Percentiles rank a stretch among this genome's conserved stretches.
phyloP scores from a whole-genome alignment of 2,888 invertebrate genomes.

The Lordiphosa andalusiaca region DNA sequence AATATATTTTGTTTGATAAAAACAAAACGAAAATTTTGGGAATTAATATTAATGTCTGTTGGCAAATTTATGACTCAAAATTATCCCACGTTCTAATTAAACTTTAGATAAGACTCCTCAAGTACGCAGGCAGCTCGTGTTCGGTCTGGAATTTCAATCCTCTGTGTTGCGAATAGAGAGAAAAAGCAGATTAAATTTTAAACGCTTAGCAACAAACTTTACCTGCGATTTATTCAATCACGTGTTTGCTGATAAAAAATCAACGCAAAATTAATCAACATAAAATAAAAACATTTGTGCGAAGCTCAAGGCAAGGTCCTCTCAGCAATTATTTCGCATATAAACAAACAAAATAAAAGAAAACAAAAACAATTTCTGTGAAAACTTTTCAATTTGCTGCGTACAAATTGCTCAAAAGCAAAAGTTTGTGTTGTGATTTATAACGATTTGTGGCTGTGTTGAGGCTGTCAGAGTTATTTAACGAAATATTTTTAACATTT shows the following conservation, averaged over 20 bases:
- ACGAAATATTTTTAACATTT: conserved; percentile 4
- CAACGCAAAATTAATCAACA: conserved; percentile 31
- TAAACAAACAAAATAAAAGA: conserved; percentile 35
- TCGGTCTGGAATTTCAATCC: conserved; percentile 21
- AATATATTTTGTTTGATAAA: neutral
- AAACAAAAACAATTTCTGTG: conserved; percentile 26
- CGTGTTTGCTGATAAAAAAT: conserved; percentile 41
- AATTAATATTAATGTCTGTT: neutral
- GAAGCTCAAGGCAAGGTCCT: conserved; percentile 25
- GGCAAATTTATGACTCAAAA: neutral
- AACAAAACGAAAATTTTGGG: conserved; percentile 1
- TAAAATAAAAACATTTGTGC: conserved; percentile 30
- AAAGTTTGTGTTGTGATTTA: conserved; percentile 23
- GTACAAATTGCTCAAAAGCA: conserved; percentile 11
- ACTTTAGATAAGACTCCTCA: conserved; percentile 11
- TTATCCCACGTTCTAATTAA: conserved; percentile 5
- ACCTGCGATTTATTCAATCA: conserved; percentile 9
- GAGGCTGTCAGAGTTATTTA: too few relatives aligned
- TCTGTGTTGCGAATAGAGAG: neutral
- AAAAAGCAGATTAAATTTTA: neutral
- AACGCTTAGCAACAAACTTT: conserved; percentile 6
- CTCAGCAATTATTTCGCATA: conserved; percentile 41
- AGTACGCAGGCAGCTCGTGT: conserved; percentile 6
- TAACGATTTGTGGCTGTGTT: conserved; percentile 1
- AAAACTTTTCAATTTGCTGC: conserved; percentile 30